These are phyloP conservation scores for Drosophila mayri DNA, from an alignment of 1,140 invertebrate genomes.

Conservation along the genomic window DNA sequence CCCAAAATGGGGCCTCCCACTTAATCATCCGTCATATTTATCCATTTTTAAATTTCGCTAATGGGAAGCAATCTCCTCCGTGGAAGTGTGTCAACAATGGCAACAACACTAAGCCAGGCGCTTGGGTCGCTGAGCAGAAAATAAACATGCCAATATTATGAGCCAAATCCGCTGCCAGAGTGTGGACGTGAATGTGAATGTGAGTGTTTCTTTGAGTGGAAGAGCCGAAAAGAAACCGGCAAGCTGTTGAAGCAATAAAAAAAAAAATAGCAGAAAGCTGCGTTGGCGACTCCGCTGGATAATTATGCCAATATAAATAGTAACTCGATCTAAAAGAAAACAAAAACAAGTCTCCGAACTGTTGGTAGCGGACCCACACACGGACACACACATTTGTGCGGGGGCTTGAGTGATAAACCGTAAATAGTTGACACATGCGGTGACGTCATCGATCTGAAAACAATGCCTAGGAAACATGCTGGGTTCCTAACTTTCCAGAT, in stretches of 20 bases:
- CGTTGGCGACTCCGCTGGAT: constrained; percentile 61
- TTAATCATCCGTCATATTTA: constrained; percentile 12
- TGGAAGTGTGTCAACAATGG: constrained; percentile 53
- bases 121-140: constrained; percentile 27
- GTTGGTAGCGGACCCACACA: constrained; percentile 50
- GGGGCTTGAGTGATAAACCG: constrained; percentile 66
- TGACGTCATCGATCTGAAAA: constrained; percentile 69
- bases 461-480: constrained; percentile 30
- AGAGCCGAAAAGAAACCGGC: constrained; percentile 55
- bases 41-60: constrained; percentile 15
- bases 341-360: constrained; percentile 60
- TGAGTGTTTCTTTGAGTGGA: constrained; percentile 16
- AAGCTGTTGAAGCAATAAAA: constrained; percentile 18
- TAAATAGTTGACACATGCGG: constrained; percentile 51
- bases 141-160: constrained; percentile 43
- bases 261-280: constrained; percentile 31
- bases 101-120: constrained; percentile 42
- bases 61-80: constrained; percentile 9
- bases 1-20: constrained; percentile 30
- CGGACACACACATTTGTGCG: constrained; percentile 37
- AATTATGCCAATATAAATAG: constrained; percentile 73
- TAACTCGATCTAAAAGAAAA: constrained; percentile 64
- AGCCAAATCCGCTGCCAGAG: constrained; percentile 35
- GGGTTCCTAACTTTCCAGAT: constrained; percentile 22
- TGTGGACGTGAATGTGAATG: neutral